phyloP scores from a whole-genome alignment of 2,888 invertebrate species.

The Tethea ocularis region DNA sequence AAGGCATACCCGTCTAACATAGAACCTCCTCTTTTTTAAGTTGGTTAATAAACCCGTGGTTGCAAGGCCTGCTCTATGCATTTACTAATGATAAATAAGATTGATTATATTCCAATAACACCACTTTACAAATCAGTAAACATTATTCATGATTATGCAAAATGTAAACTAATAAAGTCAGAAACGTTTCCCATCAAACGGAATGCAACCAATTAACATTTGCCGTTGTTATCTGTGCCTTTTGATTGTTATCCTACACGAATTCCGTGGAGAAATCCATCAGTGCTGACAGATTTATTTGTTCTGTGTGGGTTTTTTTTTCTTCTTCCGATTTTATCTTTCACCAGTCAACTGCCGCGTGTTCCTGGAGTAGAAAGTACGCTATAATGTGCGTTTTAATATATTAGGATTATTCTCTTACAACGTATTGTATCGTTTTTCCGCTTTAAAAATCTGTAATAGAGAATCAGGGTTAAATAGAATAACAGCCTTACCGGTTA shows the following conservation, averaged over 20 bases:
- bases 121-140: neutral
- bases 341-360: neutral
- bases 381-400: neutral
- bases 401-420: neutral
- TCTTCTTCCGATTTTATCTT: neutral
- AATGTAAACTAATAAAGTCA: constrained; percentile 3
- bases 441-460: too few relatives aligned
- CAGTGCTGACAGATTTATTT: constrained; percentile 4
- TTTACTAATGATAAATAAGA: constrained; percentile 4
- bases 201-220: constrained; percentile 6
- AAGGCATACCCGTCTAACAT: too few relatives aligned
- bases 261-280: constrained; percentile 1
- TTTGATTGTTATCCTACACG: constrained; percentile 1
- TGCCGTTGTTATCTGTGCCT: constrained; percentile 2
- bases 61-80: neutral
- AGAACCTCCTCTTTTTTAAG: too few relatives aligned
- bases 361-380: neutral
- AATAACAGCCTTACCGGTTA: too few relatives aligned
- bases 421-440: too few relatives aligned
- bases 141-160: constrained; percentile 4
- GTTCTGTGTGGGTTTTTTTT: neutral
- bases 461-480: too few relatives aligned
- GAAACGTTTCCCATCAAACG: constrained; percentile 2
- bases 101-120: neutral
- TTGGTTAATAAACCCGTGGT: neutral